Evolutionary conservation across 92 coral and sea anemone genomes (phyloP).

Genomic region (Zoanthus sociatus): DNA sequence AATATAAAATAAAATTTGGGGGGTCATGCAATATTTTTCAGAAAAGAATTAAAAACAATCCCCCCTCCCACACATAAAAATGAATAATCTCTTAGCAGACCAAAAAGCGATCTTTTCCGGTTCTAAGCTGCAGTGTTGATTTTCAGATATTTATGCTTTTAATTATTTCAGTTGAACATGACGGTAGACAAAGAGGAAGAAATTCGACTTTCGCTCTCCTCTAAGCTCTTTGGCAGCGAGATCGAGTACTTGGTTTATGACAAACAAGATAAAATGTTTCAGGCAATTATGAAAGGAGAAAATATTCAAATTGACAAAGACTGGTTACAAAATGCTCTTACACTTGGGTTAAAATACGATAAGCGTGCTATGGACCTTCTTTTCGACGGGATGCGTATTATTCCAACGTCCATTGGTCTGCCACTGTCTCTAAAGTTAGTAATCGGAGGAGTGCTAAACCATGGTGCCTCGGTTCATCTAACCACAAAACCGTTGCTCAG

Average conservation of each 20-base stretch:
- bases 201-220: constrained; percentile 56
- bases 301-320: constrained; percentile 55
- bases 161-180: constrained; percentile 38
- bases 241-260: constrained; percentile 56
- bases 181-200: constrained; percentile 33
- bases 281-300: constrained; percentile 51
- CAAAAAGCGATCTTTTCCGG: too few species aligned
- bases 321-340: constrained; percentile 64
- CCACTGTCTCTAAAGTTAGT: constrained; percentile 56
- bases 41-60: too few species aligned
- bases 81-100: neutral
- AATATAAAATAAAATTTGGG: too few species aligned
- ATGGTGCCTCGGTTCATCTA: constrained; percentile 18
- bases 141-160: too few species aligned
- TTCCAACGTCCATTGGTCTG: constrained; percentile 62
- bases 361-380: constrained; percentile 60
- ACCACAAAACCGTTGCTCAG: constrained; percentile 58
- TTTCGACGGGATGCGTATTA: constrained; percentile 55
- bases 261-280: constrained; percentile 36
- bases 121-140: too few species aligned
- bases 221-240: constrained; percentile 65
- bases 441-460: constrained; percentile 49
- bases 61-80: too few species aligned
- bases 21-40: too few species aligned
- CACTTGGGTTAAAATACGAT: constrained; percentile 57